Evolutionary conservation across 1,140 invertebrate species (phyloP).

Genomic region (Cotesia typhae): DNA sequence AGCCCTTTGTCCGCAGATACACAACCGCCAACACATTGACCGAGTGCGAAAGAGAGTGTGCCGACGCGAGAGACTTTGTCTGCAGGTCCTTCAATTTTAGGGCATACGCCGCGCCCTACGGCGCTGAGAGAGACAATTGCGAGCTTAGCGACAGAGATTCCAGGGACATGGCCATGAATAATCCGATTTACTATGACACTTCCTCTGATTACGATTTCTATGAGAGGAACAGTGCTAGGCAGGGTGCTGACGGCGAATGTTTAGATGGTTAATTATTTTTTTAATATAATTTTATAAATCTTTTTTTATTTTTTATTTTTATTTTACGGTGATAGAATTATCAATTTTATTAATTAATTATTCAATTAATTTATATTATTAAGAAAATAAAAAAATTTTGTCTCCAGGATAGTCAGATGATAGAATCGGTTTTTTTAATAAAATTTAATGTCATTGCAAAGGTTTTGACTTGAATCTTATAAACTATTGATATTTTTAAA

Average conservation of each 20-base stretch:
- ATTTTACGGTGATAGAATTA: no score
- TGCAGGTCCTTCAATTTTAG: constrained; percentile 87
- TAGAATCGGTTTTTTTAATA: no score
- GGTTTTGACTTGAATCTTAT: no score
- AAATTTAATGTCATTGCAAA: no score
- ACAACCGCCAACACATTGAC: constrained; percentile 76
- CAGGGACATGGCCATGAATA: constrained; percentile 82
- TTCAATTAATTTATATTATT: no score
- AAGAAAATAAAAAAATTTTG: no score
- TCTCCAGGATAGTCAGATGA: no score
- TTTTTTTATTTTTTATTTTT: no score
- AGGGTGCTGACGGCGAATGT: constrained; percentile 76
- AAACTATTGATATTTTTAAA: no score
- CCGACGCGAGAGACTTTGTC: constrained; percentile 83
- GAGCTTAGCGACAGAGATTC: constrained; percentile 88
- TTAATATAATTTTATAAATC: background rate
- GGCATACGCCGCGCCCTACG: constrained; percentile 69
- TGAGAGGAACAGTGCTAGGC: constrained; percentile 77
- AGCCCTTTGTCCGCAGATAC: constrained; percentile 80
- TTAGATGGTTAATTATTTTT: constrained; percentile 74
- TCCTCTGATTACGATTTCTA: constrained; percentile 88
- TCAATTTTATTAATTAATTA: no score
- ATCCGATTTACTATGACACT: constrained; percentile 84
- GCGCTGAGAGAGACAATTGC: constrained; percentile 83
- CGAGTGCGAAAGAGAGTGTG: constrained; percentile 84